Percentiles rank a stretch among this genome's conserved stretches.
Conservation (phyloP, 2,797 vertebrate species). For the Loriculus beryllinus region DNA sequence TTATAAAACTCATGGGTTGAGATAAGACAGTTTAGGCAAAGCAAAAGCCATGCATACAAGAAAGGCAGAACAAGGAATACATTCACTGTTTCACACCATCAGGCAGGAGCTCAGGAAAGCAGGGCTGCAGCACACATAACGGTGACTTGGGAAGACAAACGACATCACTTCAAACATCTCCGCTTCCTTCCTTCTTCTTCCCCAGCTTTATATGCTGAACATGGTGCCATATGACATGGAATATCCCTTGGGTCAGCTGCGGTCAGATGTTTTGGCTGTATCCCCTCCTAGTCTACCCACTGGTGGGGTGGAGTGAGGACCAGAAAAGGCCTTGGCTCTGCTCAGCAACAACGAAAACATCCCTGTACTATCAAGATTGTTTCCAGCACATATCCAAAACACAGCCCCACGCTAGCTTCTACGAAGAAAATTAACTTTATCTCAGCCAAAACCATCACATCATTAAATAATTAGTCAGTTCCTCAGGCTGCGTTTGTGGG, state of each 20-base stretch:
- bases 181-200: neutral
- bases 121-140: neutral
- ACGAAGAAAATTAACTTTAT: neutral
- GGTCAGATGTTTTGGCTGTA: neutral
- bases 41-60: neutral
- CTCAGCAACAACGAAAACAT: neutral
- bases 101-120: neutral
- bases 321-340: neutral
- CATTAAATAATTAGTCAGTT: neutral
- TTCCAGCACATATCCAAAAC: neutral
- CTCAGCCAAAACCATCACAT: neutral
- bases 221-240: neutral
- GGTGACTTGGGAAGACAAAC: neutral
- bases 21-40: neutral
- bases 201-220: neutral
- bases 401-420: neutral
- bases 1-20: neutral
- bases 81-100: neutral
- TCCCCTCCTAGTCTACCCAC: neutral
- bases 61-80: neutral
- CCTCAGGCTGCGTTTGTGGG: neutral
- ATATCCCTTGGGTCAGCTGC: neutral
- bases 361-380: neutral
- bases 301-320: neutral
- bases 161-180: neutral